phyloP scores from a whole-genome alignment of 1,140 invertebrate genomes.

The Globodera rostochiensis region DNA sequence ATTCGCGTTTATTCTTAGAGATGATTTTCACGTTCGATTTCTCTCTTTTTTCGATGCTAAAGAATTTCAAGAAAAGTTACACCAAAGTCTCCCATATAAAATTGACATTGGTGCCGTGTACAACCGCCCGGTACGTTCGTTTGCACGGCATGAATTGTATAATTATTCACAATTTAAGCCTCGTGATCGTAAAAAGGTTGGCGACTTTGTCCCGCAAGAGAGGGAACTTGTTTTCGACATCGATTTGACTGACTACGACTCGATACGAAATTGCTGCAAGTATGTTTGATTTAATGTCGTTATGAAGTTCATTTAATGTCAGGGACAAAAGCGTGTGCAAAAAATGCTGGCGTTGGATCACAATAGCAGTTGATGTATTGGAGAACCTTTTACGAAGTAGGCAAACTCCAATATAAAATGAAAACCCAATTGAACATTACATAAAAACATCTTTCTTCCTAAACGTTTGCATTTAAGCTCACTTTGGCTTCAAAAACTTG shows the following conservation, averaged over 20 bases:
- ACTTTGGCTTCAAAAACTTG: slow-evolving; percentile 90
- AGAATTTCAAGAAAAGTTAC: slow-evolving; percentile 80
- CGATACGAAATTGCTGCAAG: slow-evolving; percentile 81
- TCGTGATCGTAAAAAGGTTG: slow-evolving; percentile 70
- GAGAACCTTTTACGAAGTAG: slow-evolving; percentile 78
- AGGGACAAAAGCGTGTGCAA: slow-evolving; percentile 74
- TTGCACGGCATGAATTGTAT: slow-evolving; percentile 14
- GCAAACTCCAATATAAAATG: background rate
- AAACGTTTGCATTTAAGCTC: slow-evolving; percentile 72
- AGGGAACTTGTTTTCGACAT: slow-evolving; percentile 98
- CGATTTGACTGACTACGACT: slow-evolving; percentile 99
- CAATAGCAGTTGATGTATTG: slow-evolving; percentile 85
- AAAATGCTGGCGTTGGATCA: slow-evolving; percentile 97
- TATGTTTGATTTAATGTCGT: slow-evolving; percentile 49
- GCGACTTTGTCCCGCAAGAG: slow-evolving; percentile 71
- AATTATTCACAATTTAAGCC: slow-evolving; percentile 68
- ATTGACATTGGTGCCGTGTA: slow-evolving; percentile 96
- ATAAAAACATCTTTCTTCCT: background rate
- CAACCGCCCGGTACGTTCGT: slow-evolving; percentile 72
- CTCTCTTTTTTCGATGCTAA: slow-evolving; percentile 80
- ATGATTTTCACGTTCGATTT: slow-evolving; percentile 91
- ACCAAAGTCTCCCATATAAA: slow-evolving; percentile 79
- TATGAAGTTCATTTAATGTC: slow-evolving; percentile 21
- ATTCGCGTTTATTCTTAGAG: slow-evolving; percentile 90
- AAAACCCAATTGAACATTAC: no score